Percentiles rank a stretch among this genome's conserved stretches.
Conservation (phyloP, 2,797 vertebrate species). For the Lutjanus campechanus region DNA sequence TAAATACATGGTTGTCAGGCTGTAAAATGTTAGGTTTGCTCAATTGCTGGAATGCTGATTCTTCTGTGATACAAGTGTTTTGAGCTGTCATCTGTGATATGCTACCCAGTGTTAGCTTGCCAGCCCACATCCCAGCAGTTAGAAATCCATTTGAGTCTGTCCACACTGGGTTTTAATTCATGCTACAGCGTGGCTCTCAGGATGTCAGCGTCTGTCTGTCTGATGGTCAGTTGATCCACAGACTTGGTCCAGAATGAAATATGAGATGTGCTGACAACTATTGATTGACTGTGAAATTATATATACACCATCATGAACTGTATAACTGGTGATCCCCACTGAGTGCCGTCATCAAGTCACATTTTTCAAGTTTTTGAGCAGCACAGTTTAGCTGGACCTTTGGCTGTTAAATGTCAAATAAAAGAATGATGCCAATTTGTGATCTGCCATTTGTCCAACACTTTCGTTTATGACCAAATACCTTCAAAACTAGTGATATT, state of each 20-base stretch:
- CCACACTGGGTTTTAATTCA: slow-evolving; percentile 21
- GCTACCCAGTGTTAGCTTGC: slow-evolving; percentile 16
- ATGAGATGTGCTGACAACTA: neutral
- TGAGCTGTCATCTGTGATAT: slow-evolving; percentile 48
- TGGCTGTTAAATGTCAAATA: neutral
- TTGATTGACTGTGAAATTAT: neutral
- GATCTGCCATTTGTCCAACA: neutral
- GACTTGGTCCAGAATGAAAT: slow-evolving; percentile 3
- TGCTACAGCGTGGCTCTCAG: neutral
- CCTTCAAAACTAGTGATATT: neutral
- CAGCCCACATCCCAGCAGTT: slow-evolving; percentile 22
- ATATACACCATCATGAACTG: neutral
- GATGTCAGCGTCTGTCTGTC: neutral
- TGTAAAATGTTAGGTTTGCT: slow-evolving; percentile 44
- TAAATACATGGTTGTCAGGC: slow-evolving; percentile 45
- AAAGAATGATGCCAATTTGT: neutral
- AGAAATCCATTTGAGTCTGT: slow-evolving; percentile 22
- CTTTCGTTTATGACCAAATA: neutral
- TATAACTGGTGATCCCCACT: neutral
- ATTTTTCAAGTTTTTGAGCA: neutral
- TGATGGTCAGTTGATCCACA: neutral
- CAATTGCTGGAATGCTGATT: slow-evolving; percentile 44
- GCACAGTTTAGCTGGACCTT: neutral
- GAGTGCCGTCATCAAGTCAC: neutral
- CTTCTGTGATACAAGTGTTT: slow-evolving; percentile 42